These are phyloP conservation scores for Papilio dardanus DNA, from an alignment of 1,140 invertebrate genomes.

Conservation along the genomic window DNA sequence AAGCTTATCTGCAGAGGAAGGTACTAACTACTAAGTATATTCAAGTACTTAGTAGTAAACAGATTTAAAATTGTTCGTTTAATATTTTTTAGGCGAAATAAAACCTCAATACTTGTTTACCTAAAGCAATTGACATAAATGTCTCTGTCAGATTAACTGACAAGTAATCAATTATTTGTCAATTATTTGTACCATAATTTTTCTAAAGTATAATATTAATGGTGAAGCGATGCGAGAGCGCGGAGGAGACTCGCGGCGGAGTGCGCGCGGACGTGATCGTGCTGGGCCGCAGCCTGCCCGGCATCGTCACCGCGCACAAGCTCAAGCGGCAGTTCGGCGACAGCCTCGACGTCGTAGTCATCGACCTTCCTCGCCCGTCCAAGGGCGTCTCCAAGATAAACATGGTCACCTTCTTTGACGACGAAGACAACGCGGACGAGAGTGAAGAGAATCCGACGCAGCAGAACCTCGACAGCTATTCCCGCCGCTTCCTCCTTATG, in stretches of 20 bases:
- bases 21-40: too few species aligned
- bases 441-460: conserved; percentile 42
- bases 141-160: conserved; percentile 14
- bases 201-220: conserved; percentile 23
- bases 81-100: neutral
- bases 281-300: conserved; percentile 72
- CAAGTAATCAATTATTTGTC: neutral
- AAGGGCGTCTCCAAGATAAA: conserved; percentile 52
- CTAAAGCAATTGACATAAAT: neutral
- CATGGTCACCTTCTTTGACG: conserved; percentile 58
- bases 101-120: neutral
- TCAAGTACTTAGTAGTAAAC: too few species aligned
- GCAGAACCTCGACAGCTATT: conserved; percentile 53
- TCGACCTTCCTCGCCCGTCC: conserved; percentile 53
- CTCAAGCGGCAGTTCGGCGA: conserved; percentile 71
- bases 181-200: neutral
- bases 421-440: conserved; percentile 45
- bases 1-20: too few species aligned
- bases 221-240: conserved; percentile 28
- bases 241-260: conserved; percentile 22
- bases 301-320: conserved; percentile 73
- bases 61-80: neutral
- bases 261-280: conserved; percentile 71
- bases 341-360: conserved; percentile 70
- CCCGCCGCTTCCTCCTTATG: conserved; percentile 56